Evolutionary conservation across 2,888 invertebrate genomes (phyloP).

Genomic region (Stenodema calcarata): DNA sequence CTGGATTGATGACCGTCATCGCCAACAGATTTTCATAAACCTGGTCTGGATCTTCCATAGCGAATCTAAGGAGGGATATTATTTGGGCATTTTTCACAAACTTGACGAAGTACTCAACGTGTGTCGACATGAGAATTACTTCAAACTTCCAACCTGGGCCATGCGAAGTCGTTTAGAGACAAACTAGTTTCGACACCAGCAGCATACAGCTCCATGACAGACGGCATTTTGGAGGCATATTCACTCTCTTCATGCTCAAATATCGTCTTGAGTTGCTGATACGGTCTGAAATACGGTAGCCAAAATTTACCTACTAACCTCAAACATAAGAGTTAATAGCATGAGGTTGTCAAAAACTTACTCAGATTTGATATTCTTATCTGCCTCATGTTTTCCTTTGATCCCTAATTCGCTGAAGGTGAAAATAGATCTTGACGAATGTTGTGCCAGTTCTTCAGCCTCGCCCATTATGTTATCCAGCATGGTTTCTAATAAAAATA

Average conservation of each 20-base stretch:
- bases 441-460: slow-evolving; percentile 11
- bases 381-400: background rate
- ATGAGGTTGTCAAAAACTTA: background rate
- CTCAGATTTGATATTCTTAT: background rate
- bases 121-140: no score
- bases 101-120: no score
- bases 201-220: slow-evolving; percentile 23
- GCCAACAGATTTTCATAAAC: slow-evolving; percentile 27
- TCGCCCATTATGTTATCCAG: background rate
- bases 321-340: background rate
- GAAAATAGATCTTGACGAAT: background rate
- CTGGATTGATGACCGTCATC: slow-evolving; percentile 17
- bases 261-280: background rate
- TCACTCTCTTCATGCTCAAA: slow-evolving; percentile 15
- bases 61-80: background rate
- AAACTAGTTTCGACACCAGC: background rate
- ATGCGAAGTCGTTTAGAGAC: slow-evolving; percentile 25
- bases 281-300: background rate
- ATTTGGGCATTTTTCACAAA: no score
- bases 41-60: slow-evolving; percentile 13
- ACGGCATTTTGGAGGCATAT: slow-evolving; percentile 33
- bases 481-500: background rate
- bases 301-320: background rate
- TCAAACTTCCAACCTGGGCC: no score
- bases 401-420: slow-evolving; percentile 16